Conservation (phyloP, 2,888 invertebrate species). For the Volucella bombylans region DNA sequence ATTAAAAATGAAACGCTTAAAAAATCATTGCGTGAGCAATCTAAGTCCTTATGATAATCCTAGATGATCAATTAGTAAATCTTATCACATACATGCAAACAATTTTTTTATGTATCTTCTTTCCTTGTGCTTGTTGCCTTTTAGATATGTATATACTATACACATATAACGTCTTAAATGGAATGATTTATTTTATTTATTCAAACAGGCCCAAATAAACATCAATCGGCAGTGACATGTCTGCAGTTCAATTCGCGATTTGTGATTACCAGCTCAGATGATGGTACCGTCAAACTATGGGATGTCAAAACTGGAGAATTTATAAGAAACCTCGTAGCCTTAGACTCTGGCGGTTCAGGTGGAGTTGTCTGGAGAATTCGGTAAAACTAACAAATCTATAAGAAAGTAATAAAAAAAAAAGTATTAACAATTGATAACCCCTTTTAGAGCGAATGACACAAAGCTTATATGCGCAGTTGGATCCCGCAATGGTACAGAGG, state of each 20-base stretch:
- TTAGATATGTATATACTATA: no score
- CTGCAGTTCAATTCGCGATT: constrained; percentile 98
- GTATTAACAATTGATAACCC: not conserved
- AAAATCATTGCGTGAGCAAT: no score
- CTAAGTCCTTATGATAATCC: no score
- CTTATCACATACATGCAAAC: no score
- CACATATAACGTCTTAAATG: no score
- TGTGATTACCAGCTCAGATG: constrained; percentile 99
- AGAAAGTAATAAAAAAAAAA: not conserved
- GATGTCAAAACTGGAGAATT: constrained; percentile 98
- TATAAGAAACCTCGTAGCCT: constrained; percentile 95
- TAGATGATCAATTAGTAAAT: no score
- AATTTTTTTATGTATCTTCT: no score
- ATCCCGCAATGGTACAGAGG: constrained; percentile 98
- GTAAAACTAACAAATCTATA: constrained; percentile 74
- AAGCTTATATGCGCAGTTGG: constrained; percentile 99
- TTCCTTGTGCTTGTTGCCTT: no score
- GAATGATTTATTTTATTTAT: not conserved
- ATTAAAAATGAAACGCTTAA: no score
- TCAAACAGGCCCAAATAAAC: constrained; percentile 93
- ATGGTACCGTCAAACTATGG: constrained; percentile 99
- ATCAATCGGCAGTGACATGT: constrained; percentile 99
- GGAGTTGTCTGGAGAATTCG: constrained; percentile 99
- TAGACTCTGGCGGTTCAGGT: constrained; percentile 97
- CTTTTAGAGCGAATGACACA: constrained; percentile 91